A percentile compares a stretch with the other conserved stretches of the same genome.
phyloP scores from a whole-genome alignment of 2,113 vertebrate genomes.

The Onychostruthus taczanowskii region DNA sequence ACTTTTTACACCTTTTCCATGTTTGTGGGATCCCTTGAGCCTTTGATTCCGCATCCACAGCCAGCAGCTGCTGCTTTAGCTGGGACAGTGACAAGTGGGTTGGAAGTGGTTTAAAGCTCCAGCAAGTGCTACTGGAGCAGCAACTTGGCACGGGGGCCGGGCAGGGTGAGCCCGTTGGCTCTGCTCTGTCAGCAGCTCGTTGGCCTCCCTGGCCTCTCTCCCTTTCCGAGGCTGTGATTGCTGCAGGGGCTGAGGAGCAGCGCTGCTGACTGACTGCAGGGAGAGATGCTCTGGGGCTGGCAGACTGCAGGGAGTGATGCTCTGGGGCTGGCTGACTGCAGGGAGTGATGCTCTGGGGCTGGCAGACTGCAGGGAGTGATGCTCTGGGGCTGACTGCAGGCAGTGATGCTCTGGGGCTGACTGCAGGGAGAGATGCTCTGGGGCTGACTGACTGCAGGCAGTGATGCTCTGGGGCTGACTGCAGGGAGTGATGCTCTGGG shows the following conservation, averaged over 20 bases:
- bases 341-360: too few species aligned
- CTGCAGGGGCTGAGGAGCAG: background rate
- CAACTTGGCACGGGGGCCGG: background rate
- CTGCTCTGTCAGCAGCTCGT: constrained; percentile 25
- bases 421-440: too few species aligned
- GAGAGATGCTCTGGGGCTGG: too few species aligned
- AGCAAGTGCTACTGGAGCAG: constrained; percentile 22
- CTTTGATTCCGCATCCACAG: background rate
- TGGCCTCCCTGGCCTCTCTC: background rate
- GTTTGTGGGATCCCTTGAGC: background rate
- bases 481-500: too few species aligned
- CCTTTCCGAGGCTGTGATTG: rapidly evolving
- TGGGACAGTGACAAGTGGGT: background rate
- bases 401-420: too few species aligned
- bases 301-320: too few species aligned
- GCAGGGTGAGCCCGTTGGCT: background rate
- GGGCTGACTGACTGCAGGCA: too few species aligned
- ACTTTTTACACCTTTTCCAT: background rate
- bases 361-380: too few species aligned
- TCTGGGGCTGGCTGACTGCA: background rate
- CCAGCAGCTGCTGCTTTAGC: background rate
- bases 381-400: too few species aligned
- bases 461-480: background rate
- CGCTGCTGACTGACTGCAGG: background rate
- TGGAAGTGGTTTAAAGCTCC: constrained; percentile 29